phyloP scores from a whole-genome alignment of 1,140 invertebrate species.

The Cheumatopsyche charites region DNA sequence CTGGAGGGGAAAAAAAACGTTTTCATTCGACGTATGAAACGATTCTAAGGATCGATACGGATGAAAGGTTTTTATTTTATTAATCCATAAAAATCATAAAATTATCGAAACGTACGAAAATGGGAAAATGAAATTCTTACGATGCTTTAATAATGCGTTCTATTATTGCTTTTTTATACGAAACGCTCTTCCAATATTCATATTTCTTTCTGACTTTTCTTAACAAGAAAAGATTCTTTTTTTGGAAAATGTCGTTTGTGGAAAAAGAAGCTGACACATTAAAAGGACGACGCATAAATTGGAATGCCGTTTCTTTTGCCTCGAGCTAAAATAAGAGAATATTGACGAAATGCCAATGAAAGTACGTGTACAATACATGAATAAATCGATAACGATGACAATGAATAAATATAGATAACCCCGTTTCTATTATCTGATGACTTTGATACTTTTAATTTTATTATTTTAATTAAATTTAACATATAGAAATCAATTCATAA shows the following conservation, averaged over 20 bases:
- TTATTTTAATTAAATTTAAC: no score
- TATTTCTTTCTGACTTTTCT: no score
- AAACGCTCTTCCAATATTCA: no score
- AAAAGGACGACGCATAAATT: constrained; percentile 13
- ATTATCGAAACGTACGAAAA: constrained; percentile 5
- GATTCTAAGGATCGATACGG: neutral
- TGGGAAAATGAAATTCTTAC: neutral
- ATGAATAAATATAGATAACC: constrained; percentile 3
- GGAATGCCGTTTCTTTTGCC: neutral
- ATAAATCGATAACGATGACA: constrained; percentile 5
- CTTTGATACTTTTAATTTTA: no score
- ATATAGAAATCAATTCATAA: no score
- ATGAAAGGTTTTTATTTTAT: neutral
- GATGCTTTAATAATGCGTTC: no score
- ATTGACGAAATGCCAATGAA: neutral
- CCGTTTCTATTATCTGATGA: neutral
- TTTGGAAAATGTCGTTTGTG: neutral
- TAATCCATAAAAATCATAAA: neutral
- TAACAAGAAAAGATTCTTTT: no score
- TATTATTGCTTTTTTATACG: no score
- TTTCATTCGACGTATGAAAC: neutral
- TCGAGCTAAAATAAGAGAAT: neutral
- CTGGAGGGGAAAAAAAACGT: neutral
- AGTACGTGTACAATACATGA: neutral
- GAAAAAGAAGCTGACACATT: constrained; percentile 3